Evolutionary conservation across 2,888 invertebrate species (phyloP), one percentile per base, ranked within the genome.

Genomic region (Apoda limacodes): DNA sequence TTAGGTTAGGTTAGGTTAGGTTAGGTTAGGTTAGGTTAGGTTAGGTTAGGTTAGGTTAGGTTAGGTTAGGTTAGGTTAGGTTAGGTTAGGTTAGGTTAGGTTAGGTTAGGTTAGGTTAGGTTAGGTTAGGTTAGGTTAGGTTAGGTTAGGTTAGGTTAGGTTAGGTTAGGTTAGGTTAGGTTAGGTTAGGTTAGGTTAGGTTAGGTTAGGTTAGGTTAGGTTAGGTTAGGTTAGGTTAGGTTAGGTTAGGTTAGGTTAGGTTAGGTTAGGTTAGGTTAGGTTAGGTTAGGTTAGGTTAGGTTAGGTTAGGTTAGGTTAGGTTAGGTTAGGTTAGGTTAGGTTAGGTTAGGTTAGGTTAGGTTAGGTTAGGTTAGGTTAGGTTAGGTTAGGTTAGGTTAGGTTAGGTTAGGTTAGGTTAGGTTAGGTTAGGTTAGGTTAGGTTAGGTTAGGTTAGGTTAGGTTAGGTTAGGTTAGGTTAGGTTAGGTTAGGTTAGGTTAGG

Each of bases 1-100:
- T 25, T 25, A 25, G 13, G 22, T 22, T 22, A 22, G 22, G 22
- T 22, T 25, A 25, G 25, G 25, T 12, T 25, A 12, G 11, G 25
- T 10, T 13, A 13, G 11, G 25, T 25, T 25, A 13, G 25, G 25
- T 25, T 12, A 25, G 25, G 13, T 12, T 25, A 25, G 12, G 13
- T 10, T 25, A 13, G 25, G 13, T 13, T 13, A 10, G 13, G 25
- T 25, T 22, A 13, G 12, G 13, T 25, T 25, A 25, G 12, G 11
- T 25, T 13, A 10, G 12, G 25, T 25, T 10, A 25, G 13, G 25
- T 12, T 10, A 25, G 13, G 25, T 12, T 25, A 25, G 13, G 13
- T 12, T 10, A 13, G 12, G 11, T 12, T 13, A 25, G 11, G 25
- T 13, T 25, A 25, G 25, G 25, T 22, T 22, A 22, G 9, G 25